Percentiles rank a stretch among this genome's conserved stretches.
These are phyloP conservation scores for Frankliniella fusca DNA, from an alignment of 2,888 invertebrate species.

Conservation along the genomic window DNA sequence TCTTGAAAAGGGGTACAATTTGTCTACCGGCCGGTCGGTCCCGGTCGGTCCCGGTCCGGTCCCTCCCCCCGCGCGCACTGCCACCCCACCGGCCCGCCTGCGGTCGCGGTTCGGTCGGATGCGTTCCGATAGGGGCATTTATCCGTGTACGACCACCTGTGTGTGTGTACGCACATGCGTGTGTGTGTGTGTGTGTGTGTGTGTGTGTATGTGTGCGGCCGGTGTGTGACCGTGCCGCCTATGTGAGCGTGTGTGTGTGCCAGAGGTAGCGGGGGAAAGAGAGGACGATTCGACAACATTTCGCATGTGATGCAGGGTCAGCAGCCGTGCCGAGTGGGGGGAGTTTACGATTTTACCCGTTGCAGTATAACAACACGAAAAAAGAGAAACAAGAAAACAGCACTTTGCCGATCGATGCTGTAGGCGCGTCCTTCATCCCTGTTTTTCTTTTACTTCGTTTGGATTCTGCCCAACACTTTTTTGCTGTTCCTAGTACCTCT, in stretches of 20 bases:
- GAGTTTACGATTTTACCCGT: neutral
- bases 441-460: no score
- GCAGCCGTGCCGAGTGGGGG: no score
- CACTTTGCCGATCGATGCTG: no score
- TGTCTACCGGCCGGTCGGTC: neutral
- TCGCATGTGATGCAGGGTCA: no score
- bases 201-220: neutral
- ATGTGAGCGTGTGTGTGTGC: neutral
- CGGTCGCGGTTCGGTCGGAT: neutral
- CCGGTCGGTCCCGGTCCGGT: neutral
- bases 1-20: slow-evolving; percentile 1
- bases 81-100: neutral
- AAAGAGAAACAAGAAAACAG: neutral
- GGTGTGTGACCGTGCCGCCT: neutral
- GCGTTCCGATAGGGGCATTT: neutral
- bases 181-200: neutral
- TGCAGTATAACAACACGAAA: neutral
- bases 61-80: neutral
- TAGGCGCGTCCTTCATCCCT: no score
- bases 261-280: neutral
- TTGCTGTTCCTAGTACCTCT: no score
- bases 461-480: no score
- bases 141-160: neutral
- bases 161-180: neutral
- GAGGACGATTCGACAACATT: neutral